Percentiles rank a stretch among this genome's conserved stretches.
Conservation (phyloP, 2,797 vertebrate species). For the Crocidura indochinensis region DNA sequence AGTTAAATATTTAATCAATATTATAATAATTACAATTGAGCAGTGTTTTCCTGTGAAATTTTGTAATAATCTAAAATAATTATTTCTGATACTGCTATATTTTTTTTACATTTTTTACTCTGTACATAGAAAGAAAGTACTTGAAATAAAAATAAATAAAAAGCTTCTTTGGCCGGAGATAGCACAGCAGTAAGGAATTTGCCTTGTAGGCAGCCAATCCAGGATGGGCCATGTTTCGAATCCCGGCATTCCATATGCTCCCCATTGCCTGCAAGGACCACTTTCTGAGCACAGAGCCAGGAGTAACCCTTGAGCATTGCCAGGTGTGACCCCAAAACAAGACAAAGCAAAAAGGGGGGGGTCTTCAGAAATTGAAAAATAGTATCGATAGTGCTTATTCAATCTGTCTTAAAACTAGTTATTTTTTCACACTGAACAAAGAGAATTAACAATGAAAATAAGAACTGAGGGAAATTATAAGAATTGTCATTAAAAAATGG, state of each 20-base stretch:
- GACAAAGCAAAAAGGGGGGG: too few species aligned
- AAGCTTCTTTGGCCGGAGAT: not conserved
- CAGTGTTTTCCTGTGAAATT: conserved; percentile 16
- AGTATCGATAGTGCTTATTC: conserved; percentile 18
- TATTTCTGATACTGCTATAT: conserved; percentile 12
- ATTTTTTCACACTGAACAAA: conserved; percentile 34
- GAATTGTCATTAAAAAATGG: not conserved
- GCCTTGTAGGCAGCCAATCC: too few species aligned
- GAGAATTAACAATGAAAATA: conserved; percentile 39
- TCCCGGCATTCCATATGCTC: too few species aligned
- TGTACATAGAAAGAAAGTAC: not conserved
- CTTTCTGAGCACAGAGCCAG: too few species aligned
- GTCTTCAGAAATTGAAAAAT: not conserved
- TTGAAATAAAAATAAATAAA: not conserved
- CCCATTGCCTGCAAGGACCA: too few species aligned
- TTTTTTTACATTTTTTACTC: not conserved
- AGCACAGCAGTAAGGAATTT: not conserved
- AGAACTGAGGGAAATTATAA: not conserved
- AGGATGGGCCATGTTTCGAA: too few species aligned
- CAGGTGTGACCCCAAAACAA: too few species aligned
- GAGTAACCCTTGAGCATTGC: too few species aligned
- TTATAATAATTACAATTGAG: not conserved
- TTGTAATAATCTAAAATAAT: not conserved
- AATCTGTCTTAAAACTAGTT: conserved; percentile 39
- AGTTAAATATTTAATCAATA: not conserved